These are phyloP conservation scores for Lindbergichthys nudifrons DNA, from an alignment of 2,797 vertebrate species.

Conservation along the genomic window DNA sequence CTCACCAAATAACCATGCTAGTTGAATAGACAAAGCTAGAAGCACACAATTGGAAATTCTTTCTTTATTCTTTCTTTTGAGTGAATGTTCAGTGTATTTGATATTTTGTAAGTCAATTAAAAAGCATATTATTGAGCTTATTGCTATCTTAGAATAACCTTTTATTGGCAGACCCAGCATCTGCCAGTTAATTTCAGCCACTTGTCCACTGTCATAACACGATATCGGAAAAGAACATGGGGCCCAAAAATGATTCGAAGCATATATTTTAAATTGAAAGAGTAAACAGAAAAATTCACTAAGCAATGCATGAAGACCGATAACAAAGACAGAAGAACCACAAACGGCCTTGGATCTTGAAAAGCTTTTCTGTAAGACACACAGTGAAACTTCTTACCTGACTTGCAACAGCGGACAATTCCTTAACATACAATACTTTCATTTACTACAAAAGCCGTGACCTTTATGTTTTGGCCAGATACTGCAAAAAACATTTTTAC, in stretches of 20 bases:
- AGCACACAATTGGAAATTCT: not conserved
- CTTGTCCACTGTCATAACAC: not conserved
- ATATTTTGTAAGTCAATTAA: not conserved
- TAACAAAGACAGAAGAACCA: not conserved
- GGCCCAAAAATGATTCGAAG: not conserved
- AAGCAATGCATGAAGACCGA: not conserved
- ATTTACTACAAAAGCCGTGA: slow-evolving; percentile 27
- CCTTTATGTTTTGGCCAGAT: slow-evolving; percentile 17
- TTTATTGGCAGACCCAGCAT: not conserved
- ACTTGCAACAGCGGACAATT: slow-evolving; percentile 3
- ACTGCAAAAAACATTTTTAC: not conserved
- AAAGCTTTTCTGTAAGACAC: not conserved
- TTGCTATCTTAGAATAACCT: not conserved
- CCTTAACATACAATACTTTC: not conserved
- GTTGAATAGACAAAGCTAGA: not conserved
- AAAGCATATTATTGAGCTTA: not conserved
- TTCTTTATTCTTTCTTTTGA: not conserved
- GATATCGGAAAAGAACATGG: slow-evolving; percentile 8
- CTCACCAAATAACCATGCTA: not conserved
- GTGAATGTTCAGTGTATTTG: not conserved
- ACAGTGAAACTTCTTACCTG: not conserved
- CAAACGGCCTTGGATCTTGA: not conserved
- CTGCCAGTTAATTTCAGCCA: not conserved
- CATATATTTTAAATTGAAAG: not conserved
- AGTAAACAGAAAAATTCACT: not conserved